Evolutionary conservation across 2,888 invertebrate species (phyloP), one percentile per base, ranked within the genome.

Genomic region (Dryobota labecula): DNA sequence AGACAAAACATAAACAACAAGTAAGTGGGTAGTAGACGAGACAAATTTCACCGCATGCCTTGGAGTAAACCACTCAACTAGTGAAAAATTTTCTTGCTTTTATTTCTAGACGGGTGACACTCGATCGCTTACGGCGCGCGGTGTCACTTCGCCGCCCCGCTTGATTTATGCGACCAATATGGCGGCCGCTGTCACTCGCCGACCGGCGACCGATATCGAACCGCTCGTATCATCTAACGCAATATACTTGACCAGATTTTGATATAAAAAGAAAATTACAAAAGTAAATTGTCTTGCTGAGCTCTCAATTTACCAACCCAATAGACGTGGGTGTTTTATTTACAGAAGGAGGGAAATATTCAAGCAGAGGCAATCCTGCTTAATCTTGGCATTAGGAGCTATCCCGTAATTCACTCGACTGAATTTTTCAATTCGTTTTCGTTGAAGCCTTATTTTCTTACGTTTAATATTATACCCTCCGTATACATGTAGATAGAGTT

Each of bases 91-190:
- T 90, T 89, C 89, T 92, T 94, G 93, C 92, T 95, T 95, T 95
- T 95, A 95, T 95, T 94, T 94, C 92, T 90, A 90, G 92, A 89
- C 93, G 91, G 90, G 91, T 93, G 95, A 95, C 95, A 95, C 92
- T 92, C 95, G 95, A 95, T 95, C 94, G 95, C 95, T 95, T 95
- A 95, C 92, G 93, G 92, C 90, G 89, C 89, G 90, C 90, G 90
- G 90, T 92, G 94, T 94, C 95, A 94, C 93, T 93, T 94, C 92
- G 89, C 90, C 91, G 89, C 89, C 90, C 88, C 88, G 91, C 92
- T 94, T 96, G 95, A 96, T 96, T 96, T 96, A 95, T 96, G 95
- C 95, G 92, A 92, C 93, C 95, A 95, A 95, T 95, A 95, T 95
- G 95, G 95, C 94, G 90, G 92, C 89, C 88, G 88, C 92, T 93